Evolutionary conservation across 92 coral and sea anemone species (phyloP).

Genomic region (Galaxea fascicularis): DNA sequence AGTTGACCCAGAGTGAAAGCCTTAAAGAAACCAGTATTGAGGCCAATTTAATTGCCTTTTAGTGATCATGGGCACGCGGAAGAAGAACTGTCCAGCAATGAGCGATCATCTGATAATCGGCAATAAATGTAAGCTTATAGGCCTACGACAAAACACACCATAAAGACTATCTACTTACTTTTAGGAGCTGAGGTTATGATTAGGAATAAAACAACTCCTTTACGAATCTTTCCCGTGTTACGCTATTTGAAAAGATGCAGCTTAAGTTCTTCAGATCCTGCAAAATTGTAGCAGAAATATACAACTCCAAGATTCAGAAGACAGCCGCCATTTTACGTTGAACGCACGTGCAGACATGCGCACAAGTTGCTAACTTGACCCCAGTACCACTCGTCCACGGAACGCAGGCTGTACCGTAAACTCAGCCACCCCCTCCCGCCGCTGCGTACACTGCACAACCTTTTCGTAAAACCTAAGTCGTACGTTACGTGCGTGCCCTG

Average conservation of each 20-base stretch:
- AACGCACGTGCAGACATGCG: conserved; percentile 60
- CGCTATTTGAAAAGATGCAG: neutral
- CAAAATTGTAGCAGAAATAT: conserved; percentile 10
- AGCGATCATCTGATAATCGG: neutral
- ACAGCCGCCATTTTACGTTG: conserved; percentile 43
- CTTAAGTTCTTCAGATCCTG: neutral
- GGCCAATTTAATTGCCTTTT: too few relatives aligned
- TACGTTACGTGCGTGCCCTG: too few relatives aligned
- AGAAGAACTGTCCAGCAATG: neutral
- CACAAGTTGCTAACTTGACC: neutral
- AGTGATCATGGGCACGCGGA: neutral
- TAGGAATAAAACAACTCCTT: conserved; percentile 1
- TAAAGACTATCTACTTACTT: conserved; percentile 4
- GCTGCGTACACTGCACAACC: too few relatives aligned
- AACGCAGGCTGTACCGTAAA: too few relatives aligned
- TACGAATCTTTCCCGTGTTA: neutral
- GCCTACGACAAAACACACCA: neutral
- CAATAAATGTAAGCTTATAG: neutral
- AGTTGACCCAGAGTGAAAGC: neutral
- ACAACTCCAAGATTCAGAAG: neutral
- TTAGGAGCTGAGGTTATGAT: neutral
- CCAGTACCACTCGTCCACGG: conserved; percentile 12
- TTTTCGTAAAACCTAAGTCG: too few relatives aligned
- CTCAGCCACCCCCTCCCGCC: too few relatives aligned
- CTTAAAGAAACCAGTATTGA: neutral